Evolutionary conservation across 2,797 vertebrate genomes (phyloP), one percentile per base, ranked within the genome.

Genomic region (Parauchenoglanis ngamensis): DNA sequence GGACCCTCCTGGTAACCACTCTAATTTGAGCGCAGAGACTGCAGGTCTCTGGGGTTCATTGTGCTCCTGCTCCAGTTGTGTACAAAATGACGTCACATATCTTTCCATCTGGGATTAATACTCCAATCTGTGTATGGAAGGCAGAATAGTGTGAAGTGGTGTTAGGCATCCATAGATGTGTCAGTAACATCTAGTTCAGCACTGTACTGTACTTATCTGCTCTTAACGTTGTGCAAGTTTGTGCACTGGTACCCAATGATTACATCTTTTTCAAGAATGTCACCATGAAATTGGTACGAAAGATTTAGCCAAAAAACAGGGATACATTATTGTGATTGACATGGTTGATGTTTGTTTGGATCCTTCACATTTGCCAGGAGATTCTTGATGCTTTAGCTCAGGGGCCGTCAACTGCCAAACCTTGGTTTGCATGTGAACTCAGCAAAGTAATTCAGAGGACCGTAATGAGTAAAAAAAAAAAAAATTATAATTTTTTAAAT

Each of bases 1-100:
- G 85, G 88, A 91, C 78, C 85, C 86, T 90, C 89, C 85, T 90
- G 84, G 90, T 86, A 86, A 90, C 89, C 72, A 85, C 31, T 85
- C 90, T 90, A 91, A 90, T 87, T 89, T 88, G 72, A 67, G 76
- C 67, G 40, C 78, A 86, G 59, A 13, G 61, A 10, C 88, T 83
- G 75, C 49, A 82, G 81, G 85, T 90, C 90, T 87, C 89, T 54
- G 68, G 89, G 88, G 91, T 68, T 84, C 49, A 52, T 49, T 63
- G 86, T 89, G 83, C 57, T 78, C 23, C 35, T 80, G 44, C 85
- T 68, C 85, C 88, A 88, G 90, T 90, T 90, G 91, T 88, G 88
- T 59, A 89, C 87, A 83, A 67, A 35, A 15, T 89, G 88, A 88
- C 19, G 78, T 87, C 88, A 90, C 54, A 80, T 78, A 73, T 49